These are phyloP conservation scores for Psittacula echo DNA, from an alignment of 2,797 vertebrate species.

Conservation along the genomic window DNA sequence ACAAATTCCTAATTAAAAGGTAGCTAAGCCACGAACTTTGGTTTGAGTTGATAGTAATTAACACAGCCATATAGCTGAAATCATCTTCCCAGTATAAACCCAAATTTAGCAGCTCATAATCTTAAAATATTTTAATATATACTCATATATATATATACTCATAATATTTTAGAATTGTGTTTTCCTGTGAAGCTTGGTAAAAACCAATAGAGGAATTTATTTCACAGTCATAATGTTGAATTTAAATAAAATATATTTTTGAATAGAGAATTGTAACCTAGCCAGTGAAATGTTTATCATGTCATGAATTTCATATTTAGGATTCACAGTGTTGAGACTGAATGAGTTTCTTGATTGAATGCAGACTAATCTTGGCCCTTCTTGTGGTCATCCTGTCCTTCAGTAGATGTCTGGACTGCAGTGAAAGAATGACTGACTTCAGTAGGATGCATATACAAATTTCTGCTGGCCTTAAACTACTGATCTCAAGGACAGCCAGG, in stretches of 20 bases:
- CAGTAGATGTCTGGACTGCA: neutral
- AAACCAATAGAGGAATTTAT: neutral
- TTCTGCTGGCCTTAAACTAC: neutral
- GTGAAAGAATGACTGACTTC: neutral
- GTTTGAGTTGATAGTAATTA: neutral
- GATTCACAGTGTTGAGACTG: neutral
- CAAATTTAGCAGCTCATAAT: neutral
- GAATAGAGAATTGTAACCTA: neutral
- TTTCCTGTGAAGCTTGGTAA: neutral
- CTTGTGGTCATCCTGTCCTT: neutral
- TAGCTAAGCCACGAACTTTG: neutral
- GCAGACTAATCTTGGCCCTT: neutral
- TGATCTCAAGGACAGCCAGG: neutral
- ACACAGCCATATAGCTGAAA: neutral
- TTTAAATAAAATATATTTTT: neutral
- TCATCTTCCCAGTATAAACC: neutral
- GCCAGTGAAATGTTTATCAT: neutral
- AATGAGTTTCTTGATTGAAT: neutral
- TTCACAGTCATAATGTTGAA: neutral
- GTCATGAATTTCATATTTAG: neutral
- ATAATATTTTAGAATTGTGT: neutral
- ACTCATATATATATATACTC: neutral
- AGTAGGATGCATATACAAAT: fast-evolving
- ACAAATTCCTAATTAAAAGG: neutral
- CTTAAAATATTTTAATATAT: neutral